phyloP scores from a whole-genome alignment of 1,140 invertebrate species.

The Aphis craccivora region DNA sequence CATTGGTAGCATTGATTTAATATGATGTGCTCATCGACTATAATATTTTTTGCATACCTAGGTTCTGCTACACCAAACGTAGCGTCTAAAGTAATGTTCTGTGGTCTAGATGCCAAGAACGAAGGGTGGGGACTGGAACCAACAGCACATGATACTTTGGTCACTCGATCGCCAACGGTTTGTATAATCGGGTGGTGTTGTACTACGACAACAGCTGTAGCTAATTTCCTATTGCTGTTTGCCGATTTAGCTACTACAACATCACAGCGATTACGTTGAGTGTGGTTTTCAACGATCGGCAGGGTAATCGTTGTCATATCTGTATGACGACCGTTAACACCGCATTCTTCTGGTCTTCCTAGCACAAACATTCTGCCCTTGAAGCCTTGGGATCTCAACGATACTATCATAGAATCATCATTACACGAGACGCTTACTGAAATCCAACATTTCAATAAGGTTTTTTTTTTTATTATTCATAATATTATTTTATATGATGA shows the following conservation, averaged over 20 bases:
- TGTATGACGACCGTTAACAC: slow-evolving; percentile 64
- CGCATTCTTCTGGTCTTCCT: slow-evolving; percentile 65
- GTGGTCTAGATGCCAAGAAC: slow-evolving; percentile 59
- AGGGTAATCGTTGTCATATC: slow-evolving; percentile 65
- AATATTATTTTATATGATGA: not conserved
- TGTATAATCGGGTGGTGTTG: slow-evolving; percentile 72
- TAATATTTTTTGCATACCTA: slow-evolving; percentile 62
- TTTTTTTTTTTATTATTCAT: not conserved
- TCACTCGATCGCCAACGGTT: slow-evolving; percentile 68
- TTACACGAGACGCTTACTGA: slow-evolving; percentile 68
- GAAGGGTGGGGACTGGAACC: slow-evolving; percentile 37
- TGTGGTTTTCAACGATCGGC: slow-evolving; percentile 62
- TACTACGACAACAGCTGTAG: slow-evolving; percentile 68
- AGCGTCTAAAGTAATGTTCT: slow-evolving; percentile 65
- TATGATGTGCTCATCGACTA: not conserved
- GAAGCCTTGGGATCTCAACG: slow-evolving; percentile 67
- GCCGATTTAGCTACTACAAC: slow-evolving; percentile 64
- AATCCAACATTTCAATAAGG: slow-evolving; percentile 39
- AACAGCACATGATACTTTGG: slow-evolving; percentile 67
- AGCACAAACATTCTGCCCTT: slow-evolving; percentile 66
- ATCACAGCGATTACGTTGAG: slow-evolving; percentile 62
- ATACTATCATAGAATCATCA: slow-evolving; percentile 65
- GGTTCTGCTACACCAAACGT: slow-evolving; percentile 64
- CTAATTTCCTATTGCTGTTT: slow-evolving; percentile 63
- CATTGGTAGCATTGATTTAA: too few relatives aligned